Evolutionary conservation across 1,140 invertebrate genomes (phyloP).

Genomic region (Drosophila sp.): DNA sequence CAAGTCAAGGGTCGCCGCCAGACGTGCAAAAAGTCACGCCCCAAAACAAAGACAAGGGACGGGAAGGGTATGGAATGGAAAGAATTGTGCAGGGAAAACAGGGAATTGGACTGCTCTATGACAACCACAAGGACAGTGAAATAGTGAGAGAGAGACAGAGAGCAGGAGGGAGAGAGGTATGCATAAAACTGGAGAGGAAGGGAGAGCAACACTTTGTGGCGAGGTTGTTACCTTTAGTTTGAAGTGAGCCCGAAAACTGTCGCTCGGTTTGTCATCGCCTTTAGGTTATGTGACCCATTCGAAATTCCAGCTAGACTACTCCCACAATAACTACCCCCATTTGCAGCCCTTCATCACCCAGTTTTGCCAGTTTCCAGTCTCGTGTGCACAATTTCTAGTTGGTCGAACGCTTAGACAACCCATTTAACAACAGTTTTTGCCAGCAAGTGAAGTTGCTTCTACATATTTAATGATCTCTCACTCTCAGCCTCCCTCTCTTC

Average conservation of each 20-base stretch:
- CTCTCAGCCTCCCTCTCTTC: neutral
- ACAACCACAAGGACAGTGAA: conserved; percentile 13
- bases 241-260: conserved; percentile 15
- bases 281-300: conserved; percentile 29
- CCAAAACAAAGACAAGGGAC: conserved; percentile 12
- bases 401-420: conserved; percentile 37
- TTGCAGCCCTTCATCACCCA: too few species aligned
- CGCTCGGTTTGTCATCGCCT: conserved; percentile 41
- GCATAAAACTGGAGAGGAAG: too few species aligned
- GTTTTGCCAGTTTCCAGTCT: conserved; percentile 2
- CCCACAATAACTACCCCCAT: neutral
- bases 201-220: neutral
- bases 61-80: too few species aligned
- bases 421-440: conserved; percentile 29
- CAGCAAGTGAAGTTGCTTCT: conserved; percentile 48
- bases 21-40: conserved; percentile 71
- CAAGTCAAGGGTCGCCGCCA: conserved; percentile 70
- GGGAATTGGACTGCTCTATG: conserved; percentile 8
- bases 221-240: conserved; percentile 35
- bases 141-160: conserved; percentile 9
- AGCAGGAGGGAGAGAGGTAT: neutral
- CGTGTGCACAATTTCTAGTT: conserved; percentile 49
- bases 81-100: neutral
- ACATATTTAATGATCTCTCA: conserved; percentile 58
- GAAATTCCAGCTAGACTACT: neutral